Evolutionary conservation across 2,888 invertebrate genomes (phyloP).

Genomic region (Acleris cristana): DNA sequence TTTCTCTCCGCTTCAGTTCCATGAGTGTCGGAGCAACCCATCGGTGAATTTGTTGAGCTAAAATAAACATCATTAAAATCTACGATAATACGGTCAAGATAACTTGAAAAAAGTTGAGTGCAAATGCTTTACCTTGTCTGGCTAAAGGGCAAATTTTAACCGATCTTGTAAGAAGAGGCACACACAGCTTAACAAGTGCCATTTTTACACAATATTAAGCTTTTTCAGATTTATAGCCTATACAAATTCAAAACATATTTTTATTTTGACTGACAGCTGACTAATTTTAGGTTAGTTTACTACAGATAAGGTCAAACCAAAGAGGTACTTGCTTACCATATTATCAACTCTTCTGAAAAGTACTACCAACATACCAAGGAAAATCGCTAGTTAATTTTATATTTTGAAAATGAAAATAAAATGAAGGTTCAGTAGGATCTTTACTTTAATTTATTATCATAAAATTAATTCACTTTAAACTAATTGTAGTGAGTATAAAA

Average conservation of each 20-base stretch:
- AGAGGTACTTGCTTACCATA: too few relatives aligned
- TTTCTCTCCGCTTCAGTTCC: slow-evolving; percentile 84
- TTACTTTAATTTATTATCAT: too few relatives aligned
- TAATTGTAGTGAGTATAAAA: too few relatives aligned
- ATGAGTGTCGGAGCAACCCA: slow-evolving; percentile 88
- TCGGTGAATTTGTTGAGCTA: slow-evolving; percentile 77
- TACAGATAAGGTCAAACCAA: slow-evolving; percentile 18
- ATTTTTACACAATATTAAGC: slow-evolving; percentile 47
- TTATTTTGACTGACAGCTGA: slow-evolving; percentile 6
- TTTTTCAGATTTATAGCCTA: too few relatives aligned
- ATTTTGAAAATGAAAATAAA: too few relatives aligned
- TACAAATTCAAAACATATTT: not conserved
- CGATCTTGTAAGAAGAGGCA: slow-evolving; percentile 56
- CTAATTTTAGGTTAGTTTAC: slow-evolving; percentile 27
- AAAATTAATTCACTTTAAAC: too few relatives aligned
- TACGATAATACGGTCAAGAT: not conserved
- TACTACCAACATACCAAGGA: not conserved
- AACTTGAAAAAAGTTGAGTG: not conserved
- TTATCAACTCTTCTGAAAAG: not conserved
- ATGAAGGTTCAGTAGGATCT: too few relatives aligned
- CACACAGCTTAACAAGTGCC: slow-evolving; percentile 65
- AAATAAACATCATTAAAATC: slow-evolving; percentile 38
- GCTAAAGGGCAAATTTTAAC: slow-evolving; percentile 52
- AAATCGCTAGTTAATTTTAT: not conserved
- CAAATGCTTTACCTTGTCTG: slow-evolving; percentile 56